phyloP scores from a whole-genome alignment of 2,797 vertebrate species.

The Streptopelia turtur region DNA sequence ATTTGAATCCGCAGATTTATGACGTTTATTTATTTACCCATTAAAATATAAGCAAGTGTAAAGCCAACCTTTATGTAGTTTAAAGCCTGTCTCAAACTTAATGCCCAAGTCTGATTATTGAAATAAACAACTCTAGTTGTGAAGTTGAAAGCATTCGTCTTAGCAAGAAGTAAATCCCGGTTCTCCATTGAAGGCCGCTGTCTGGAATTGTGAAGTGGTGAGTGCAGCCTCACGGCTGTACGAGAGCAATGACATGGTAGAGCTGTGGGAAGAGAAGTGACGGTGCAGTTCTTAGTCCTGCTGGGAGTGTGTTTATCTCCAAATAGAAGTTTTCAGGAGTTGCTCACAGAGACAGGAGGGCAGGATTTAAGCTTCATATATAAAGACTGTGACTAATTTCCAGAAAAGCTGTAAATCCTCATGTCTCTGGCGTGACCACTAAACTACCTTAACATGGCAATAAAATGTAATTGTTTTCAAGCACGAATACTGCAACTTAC shows the following conservation, averaged over 20 bases:
- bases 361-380: not conserved
- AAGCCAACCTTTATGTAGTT: not conserved
- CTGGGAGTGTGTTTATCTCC: not conserved
- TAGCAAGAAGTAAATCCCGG: not conserved
- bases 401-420: not conserved
- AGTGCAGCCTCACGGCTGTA: not conserved
- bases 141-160: not conserved
- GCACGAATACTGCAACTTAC: not conserved
- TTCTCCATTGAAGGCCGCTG: constrained; percentile 8
- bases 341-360: not conserved
- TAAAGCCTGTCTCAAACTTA: constrained; percentile 7
- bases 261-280: not conserved
- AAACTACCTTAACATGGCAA: not conserved
- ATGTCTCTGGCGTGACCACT: not conserved
- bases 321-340: not conserved
- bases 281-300: not conserved
- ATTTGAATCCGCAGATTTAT: not conserved
- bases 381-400: not conserved
- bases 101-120: constrained; percentile 30
- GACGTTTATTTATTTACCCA: constrained; percentile 51
- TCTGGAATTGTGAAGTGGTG: not conserved
- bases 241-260: not conserved
- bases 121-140: not conserved
- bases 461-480: not conserved
- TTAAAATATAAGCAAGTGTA: constrained; percentile 4